These are phyloP conservation scores for Willowsia nigromaculata DNA, from an alignment of 2,888 invertebrate species.

Conservation along the genomic window DNA sequence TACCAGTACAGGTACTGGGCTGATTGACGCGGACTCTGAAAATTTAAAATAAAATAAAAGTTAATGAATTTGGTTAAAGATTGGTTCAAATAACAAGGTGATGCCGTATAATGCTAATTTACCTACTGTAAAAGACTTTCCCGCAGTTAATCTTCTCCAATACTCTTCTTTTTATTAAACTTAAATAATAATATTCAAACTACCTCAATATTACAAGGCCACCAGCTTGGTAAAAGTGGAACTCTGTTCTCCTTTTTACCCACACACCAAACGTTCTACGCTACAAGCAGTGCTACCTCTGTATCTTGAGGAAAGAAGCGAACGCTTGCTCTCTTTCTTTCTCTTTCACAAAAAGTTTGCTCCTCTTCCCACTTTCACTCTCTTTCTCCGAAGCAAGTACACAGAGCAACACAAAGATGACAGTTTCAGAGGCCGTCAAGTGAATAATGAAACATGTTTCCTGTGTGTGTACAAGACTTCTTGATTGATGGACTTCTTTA, in stretches of 20 bases:
- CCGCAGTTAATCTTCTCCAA: too few relatives aligned
- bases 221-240: too few relatives aligned
- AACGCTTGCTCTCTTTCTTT: background rate
- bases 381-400: background rate
- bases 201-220: too few relatives aligned
- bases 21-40: constrained; percentile 87
- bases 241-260: too few relatives aligned
- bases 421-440: constrained; percentile 53
- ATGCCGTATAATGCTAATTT: too few relatives aligned
- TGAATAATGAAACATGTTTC: constrained; percentile 48
- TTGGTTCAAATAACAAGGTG: too few relatives aligned
- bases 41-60: constrained; percentile 77
- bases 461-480: constrained; percentile 32
- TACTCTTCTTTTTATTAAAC: too few relatives aligned
- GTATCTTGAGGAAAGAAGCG: background rate
- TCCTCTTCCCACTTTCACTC: background rate
- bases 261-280: too few relatives aligned
- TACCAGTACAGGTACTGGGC: constrained; percentile 98
- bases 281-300: background rate
- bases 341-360: background rate
- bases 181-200: too few relatives aligned
- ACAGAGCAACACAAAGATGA: constrained; percentile 29
- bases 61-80: too few relatives aligned
- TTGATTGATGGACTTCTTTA: constrained; percentile 60
- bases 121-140: too few relatives aligned